Evolutionary conservation across 2,113 vertebrate genomes (phyloP), one percentile per base, ranked within the genome.

Genomic region (Nicator chloris): DNA sequence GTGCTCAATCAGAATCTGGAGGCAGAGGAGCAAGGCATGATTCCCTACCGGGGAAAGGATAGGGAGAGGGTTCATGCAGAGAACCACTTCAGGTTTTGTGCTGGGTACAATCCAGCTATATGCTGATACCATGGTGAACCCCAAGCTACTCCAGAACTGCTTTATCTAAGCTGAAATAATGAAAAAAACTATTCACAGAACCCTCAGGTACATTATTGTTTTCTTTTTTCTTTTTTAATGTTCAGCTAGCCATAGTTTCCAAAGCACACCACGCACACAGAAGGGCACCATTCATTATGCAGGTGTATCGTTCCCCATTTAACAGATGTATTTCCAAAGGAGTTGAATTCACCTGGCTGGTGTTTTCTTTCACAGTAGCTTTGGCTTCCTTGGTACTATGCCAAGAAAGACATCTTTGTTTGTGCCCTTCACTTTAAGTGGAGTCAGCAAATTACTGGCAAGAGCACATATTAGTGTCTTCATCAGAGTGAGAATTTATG

Each of bases 361-460:
- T 95, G 82, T 91, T 97, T 95, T 95, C 82, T 93, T 95, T 54
- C 89, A 77, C 77, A 92, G 80, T 82, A 91, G 72, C 92, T 97
- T 96, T 77, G 92, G 59, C n/a, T 96, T 94, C 77, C 81, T 33
- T 69, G 61, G 73, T 90, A 40, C 73, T 77, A 23, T 89, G 94
- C 95, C 96, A 97, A 96, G 75, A 95, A 73, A 92, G 92, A 86
- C 65, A 95, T 95, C 30, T 96, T 92, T 91, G 90, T 95, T 96
- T 96, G 92, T 97, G 71, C 68, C 71, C 45, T 90, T 88, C 68
- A 76, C 88, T 91, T 86, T 85, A 68, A 91, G 63, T 82, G 64
- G 93, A 92, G 56, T 85, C 90, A 96, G 97, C 90, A 93, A 90
- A 96, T 96, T 95, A 88, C 92, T 92, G 88, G 72, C 84, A 96